These are phyloP conservation scores for Linyphia triangularis DNA, from an alignment of 2,888 invertebrate species.

Conservation along the genomic window DNA sequence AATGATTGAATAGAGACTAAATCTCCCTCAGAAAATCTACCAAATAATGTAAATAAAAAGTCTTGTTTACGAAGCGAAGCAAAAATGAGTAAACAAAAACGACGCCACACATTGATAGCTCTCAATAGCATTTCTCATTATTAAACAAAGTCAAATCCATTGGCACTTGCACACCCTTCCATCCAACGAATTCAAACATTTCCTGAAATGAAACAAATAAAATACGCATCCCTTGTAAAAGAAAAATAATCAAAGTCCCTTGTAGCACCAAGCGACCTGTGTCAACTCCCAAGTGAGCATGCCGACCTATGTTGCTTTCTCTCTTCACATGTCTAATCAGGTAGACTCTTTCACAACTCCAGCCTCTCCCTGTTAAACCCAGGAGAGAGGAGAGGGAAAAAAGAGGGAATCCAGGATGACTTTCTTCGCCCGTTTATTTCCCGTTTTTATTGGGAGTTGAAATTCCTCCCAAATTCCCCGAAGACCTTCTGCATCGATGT, in stretches of 20 bases:
- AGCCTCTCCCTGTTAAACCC: constrained; percentile 15
- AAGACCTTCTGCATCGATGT: constrained; percentile 52
- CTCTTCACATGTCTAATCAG: constrained; percentile 48
- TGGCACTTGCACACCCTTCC: no score
- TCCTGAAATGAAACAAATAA: background rate
- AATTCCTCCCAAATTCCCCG: constrained; percentile 47
- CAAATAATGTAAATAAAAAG: no score
- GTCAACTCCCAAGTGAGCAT: constrained; percentile 24
- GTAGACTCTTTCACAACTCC: constrained; percentile 41
- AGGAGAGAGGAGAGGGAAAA: constrained; percentile 21
- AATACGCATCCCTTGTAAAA: background rate
- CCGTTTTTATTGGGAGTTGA: constrained; percentile 55
- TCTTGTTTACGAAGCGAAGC: no score
- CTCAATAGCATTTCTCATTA: no score
- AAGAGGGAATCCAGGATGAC: background rate
- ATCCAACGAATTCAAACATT: no score
- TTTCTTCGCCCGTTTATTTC: constrained; percentile 58
- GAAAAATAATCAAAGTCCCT: background rate
- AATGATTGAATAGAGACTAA: no score
- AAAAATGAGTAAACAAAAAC: no score
- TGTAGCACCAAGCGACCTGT: constrained; percentile 7
- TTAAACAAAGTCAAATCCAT: no score
- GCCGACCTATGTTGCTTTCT: background rate
- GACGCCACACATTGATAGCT: no score
- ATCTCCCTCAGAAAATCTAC: no score